phyloP scores from a whole-genome alignment of 2,797 vertebrate species.

The Manis javanica region DNA sequence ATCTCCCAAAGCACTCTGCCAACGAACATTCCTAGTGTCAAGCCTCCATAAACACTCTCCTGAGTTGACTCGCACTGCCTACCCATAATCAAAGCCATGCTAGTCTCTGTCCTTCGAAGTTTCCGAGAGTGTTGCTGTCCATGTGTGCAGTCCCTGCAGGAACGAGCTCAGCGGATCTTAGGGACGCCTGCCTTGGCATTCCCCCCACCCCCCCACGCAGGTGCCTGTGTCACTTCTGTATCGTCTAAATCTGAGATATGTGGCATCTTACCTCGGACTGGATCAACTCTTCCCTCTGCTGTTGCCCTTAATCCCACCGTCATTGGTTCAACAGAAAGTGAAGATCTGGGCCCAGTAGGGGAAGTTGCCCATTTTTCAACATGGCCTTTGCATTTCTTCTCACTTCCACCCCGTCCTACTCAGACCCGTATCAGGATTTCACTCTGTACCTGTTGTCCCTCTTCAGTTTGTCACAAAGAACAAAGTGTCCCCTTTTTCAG shows the following conservation, averaged over 20 bases:
- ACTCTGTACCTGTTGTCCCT: constrained; percentile 55
- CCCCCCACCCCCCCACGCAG: background rate
- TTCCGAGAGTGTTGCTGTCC: background rate
- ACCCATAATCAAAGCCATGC: accelerated
- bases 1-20: background rate
- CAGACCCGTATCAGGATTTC: constrained; percentile 41
- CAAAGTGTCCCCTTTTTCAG: constrained; percentile 74
- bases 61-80: accelerated
- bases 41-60: background rate
- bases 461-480: constrained; percentile 58
- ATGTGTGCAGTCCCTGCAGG: accelerated
- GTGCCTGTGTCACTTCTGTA: accelerated
- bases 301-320: background rate
- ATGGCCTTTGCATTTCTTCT: constrained; percentile 40
- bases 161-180: background rate
- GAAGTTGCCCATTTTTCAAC: background rate
- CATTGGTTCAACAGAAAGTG: background rate
- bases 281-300: background rate
- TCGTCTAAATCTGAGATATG: background rate
- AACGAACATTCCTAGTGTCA: background rate
- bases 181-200: background rate
- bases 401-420: constrained; percentile 51
- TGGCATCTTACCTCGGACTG: background rate
- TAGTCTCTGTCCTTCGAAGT: accelerated
- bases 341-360: background rate